These are phyloP conservation scores for Odontomyia ornata DNA, from an alignment of 2,888 invertebrate genomes.

Conservation along the genomic window DNA sequence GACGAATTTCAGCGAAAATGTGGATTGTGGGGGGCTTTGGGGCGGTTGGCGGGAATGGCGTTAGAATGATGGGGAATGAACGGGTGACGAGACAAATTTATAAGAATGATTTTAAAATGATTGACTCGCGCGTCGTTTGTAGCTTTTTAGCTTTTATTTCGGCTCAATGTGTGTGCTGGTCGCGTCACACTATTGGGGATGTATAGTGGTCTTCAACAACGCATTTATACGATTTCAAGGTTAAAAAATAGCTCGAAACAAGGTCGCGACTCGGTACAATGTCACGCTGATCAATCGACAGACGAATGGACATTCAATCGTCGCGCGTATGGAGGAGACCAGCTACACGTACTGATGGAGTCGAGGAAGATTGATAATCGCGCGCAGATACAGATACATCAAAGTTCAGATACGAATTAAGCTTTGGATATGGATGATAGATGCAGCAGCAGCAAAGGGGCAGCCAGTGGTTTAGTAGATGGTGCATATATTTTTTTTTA, in stretches of 20 bases:
- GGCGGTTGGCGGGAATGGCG: not conserved
- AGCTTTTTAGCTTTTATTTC: not conserved
- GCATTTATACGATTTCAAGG: conserved; percentile 57
- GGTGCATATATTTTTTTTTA: too few species aligned
- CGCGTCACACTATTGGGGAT: not conserved
- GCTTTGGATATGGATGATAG: too few species aligned
- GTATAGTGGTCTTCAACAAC: conserved; percentile 5
- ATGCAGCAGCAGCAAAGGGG: too few species aligned
- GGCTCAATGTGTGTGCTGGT: not conserved
- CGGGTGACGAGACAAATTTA: conserved; percentile 13
- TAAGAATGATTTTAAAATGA: conserved; percentile 27
- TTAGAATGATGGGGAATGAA: not conserved
- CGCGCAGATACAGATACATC: too few species aligned
- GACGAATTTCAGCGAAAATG: not conserved
- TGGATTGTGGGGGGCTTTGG: not conserved
- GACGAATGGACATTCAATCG: too few species aligned
- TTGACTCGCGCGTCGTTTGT: not conserved
- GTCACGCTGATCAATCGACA: conserved; percentile 35
- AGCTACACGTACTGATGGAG: too few species aligned
- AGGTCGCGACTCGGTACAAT: conserved; percentile 56
- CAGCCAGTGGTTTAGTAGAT: too few species aligned
- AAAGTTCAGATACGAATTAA: too few species aligned
- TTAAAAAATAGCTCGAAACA: conserved; percentile 64
- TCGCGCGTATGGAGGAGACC: too few species aligned
- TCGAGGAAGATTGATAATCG: too few species aligned